These are phyloP conservation scores for Drosophila conformis DNA, from an alignment of 2,888 invertebrate genomes.

Conservation along the genomic window DNA sequence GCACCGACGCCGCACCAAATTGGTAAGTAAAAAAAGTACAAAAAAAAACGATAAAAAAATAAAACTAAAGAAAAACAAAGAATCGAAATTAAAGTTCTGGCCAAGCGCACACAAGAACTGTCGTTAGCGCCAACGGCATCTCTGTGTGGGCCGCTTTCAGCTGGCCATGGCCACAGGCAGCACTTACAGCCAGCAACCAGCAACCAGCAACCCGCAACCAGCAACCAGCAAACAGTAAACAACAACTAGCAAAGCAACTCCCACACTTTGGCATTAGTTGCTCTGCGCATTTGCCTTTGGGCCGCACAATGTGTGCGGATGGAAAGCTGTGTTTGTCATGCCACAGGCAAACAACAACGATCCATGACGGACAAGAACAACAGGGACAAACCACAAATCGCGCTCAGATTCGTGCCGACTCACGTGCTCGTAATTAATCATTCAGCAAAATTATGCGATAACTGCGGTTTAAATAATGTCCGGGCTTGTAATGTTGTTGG, in stretches of 20 bases:
- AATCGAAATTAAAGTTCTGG: slow-evolving; percentile 52
- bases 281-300: slow-evolving; percentile 27
- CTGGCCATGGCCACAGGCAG: slow-evolving; percentile 56
- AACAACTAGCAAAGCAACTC: slow-evolving; percentile 35
- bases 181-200: slow-evolving; percentile 9
- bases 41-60: not conserved
- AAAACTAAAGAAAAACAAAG: not conserved
- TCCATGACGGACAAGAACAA: slow-evolving; percentile 24
- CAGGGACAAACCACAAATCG: slow-evolving; percentile 14
- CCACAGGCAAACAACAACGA: slow-evolving; percentile 29
- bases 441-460: slow-evolving; percentile 33
- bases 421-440: slow-evolving; percentile 49
- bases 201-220: slow-evolving; percentile 13
- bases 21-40: not conserved
- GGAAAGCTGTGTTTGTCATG: slow-evolving; percentile 38
- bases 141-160: slow-evolving; percentile 55
- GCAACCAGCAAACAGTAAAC: slow-evolving; percentile 8
- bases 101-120: slow-evolving; percentile 40
- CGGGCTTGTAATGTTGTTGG: not conserved
- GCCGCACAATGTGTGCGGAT: not conserved
- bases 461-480: slow-evolving; percentile 33
- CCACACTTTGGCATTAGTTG: slow-evolving; percentile 21
- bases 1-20: slow-evolving; percentile 32
- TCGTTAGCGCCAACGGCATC: slow-evolving; percentile 46
- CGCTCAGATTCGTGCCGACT: slow-evolving; percentile 31